Evolutionary conservation across 1,140 invertebrate species (phyloP).

Genomic region (Platorchestia sp.): DNA sequence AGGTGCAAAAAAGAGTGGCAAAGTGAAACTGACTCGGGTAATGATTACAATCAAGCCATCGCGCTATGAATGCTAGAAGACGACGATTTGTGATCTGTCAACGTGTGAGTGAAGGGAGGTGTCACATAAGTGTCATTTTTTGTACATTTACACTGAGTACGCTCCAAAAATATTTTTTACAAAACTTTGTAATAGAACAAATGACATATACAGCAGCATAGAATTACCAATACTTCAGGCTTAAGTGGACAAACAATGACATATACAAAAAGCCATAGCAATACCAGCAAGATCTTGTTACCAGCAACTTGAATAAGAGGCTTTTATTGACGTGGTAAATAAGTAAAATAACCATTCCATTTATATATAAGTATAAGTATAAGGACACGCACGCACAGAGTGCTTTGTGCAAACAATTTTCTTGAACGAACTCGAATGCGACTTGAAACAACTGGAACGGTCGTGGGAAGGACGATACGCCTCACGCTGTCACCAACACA

Average conservation of each 20-base stretch:
- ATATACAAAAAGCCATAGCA: constrained; percentile 45
- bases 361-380: neutral
- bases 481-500: neutral
- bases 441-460: neutral
- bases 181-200: neutral
- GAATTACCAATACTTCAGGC: constrained; percentile 49
- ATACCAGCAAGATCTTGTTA: constrained; percentile 28
- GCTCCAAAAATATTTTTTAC: neutral
- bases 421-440: neutral
- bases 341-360: constrained; percentile 2
- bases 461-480: neutral
- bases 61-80: neutral
- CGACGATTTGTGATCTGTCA: neutral
- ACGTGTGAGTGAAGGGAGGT: neutral
- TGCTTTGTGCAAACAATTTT: neutral
- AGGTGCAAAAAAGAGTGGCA: neutral
- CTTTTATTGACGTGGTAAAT: constrained; percentile 32
- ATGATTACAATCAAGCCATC: neutral
- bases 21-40: neutral
- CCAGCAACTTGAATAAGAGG: constrained; percentile 28
- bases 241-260: constrained; percentile 50
- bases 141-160: constrained; percentile 21
- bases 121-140: neutral
- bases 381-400: neutral
- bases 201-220: constrained; percentile 39